Conservation (phyloP, 2,113 vertebrate species). For the Myrmecobius fasciatus region DNA sequence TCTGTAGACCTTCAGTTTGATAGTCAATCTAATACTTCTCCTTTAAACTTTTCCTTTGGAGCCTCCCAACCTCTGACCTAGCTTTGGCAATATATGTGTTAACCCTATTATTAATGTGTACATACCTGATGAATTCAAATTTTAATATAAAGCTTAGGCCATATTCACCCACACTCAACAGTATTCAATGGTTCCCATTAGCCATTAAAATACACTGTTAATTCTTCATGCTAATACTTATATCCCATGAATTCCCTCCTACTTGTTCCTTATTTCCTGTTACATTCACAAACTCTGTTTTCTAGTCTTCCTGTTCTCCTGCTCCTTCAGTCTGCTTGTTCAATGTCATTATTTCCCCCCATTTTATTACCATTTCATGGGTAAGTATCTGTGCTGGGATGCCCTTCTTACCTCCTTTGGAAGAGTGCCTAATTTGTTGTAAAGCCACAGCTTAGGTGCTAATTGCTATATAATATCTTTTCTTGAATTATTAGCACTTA, state of each 20-base stretch:
- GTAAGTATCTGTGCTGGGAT: not conserved
- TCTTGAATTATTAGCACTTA: not conserved
- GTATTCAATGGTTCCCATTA: not conserved
- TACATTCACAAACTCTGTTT: not conserved
- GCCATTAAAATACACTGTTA: not conserved
- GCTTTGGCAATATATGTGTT: too few species aligned
- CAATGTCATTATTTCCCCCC: not conserved
- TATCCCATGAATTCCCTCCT: not conserved
- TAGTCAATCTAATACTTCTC: too few species aligned
- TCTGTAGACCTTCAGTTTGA: too few species aligned
- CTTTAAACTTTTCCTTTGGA: too few species aligned
- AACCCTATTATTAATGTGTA: too few species aligned
- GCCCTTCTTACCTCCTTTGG: not conserved
- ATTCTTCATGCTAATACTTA: not conserved
- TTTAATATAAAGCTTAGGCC: not conserved
- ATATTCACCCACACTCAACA: not conserved
- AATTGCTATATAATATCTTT: not conserved
- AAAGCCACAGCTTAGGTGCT: not conserved
- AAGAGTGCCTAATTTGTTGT: not conserved
- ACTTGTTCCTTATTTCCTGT: not conserved
- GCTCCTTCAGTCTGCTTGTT: not conserved
- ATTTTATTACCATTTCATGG: not conserved
- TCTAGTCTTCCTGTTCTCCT: not conserved
- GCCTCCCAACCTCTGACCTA: too few species aligned
- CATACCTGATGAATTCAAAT: not conserved